Base-by-base conservation (phyloP, 2,888 invertebrate genomes). In the Andrena dorsata region DNA sequence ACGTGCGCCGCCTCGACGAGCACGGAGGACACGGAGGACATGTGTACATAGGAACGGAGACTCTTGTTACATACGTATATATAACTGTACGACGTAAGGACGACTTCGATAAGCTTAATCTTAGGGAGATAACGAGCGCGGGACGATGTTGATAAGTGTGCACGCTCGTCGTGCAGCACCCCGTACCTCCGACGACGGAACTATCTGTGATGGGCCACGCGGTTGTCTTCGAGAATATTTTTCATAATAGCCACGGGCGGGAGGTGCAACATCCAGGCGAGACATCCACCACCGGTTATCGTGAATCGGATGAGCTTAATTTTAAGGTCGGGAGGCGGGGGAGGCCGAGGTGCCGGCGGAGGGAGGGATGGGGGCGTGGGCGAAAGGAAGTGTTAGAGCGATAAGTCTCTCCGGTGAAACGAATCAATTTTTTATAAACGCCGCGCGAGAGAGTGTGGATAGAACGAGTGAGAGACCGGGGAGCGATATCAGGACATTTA, bases 341-440 rank as follows among this genome's bases (percentile, higher is more conserved):
- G 58, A n/a, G 35, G 32, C 7, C 7, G 30, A 23, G 13, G 16
- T 16, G 16, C 41, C 41, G 41, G 41, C 41, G 26, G n/a, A 20
- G 5, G 28, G n/a, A 56, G 8, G 28, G 23, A 28, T 64, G 26
- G 30, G 23, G 23, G 26, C 53, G 60, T n/a, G 72, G 60, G 71
- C 60, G 71, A 74, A 51, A 82, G 78, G 74, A 81, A 82, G 83
- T 83, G 85, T 82, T 80, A 68, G 41, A 41, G 76, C 69, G 80
- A 77, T 79, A 68, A 76, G 84, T 79, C 76, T 84, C 26, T 75
- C 58, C 41, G 74, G 74, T 64, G 87, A 83, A 87, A 87, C 86
- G 88, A 89, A 89, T 87, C 89, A 88, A 89, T 88, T 87, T 88
- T 88, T 89, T 88, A 89, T 88, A 88, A 84, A 49, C 49, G 65